These are phyloP conservation scores for Cossypha polioptera DNA, from an alignment of 2,797 vertebrate genomes.

Conservation along the genomic window DNA sequence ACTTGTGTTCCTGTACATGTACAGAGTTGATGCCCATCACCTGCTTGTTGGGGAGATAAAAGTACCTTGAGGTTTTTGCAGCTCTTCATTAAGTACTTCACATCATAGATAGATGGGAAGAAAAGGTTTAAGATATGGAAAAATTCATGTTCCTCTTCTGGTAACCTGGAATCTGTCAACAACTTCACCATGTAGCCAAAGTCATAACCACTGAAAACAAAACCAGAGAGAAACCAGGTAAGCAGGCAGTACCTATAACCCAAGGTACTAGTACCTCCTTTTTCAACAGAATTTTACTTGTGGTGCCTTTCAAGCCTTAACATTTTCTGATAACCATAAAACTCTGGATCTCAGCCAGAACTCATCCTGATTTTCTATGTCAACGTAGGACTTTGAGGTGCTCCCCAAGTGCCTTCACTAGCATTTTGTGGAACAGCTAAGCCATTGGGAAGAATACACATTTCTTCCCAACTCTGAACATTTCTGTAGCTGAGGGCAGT, in stretches of 20 bases:
- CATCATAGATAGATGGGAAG: slow-evolving; percentile 97
- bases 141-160: slow-evolving; percentile 97
- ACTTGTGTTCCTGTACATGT: not conserved
- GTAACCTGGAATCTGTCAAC: slow-evolving; percentile 92
- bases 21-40: not conserved
- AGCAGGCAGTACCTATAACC: not conserved
- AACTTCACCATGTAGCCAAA: slow-evolving; percentile 99
- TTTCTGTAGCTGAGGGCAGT: not conserved
- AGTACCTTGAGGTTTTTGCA: slow-evolving; percentile 98
- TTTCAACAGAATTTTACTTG: not conserved
- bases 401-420: not conserved
- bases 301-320: not conserved
- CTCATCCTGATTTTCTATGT: not conserved
- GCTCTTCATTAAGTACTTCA: slow-evolving; percentile 99
- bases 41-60: not conserved
- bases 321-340: not conserved
- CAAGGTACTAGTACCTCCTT: rapidly evolving
- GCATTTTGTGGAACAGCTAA: not conserved
- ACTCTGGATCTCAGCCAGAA: not conserved
- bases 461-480: not conserved
- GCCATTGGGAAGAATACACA: not conserved
- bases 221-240: not conserved
- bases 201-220: slow-evolving; percentile 88
- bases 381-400: not conserved
- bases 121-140: slow-evolving; percentile 98